Evolutionary conservation across 2,888 invertebrate species (phyloP).

Genomic region (Eurytoma californica): DNA sequence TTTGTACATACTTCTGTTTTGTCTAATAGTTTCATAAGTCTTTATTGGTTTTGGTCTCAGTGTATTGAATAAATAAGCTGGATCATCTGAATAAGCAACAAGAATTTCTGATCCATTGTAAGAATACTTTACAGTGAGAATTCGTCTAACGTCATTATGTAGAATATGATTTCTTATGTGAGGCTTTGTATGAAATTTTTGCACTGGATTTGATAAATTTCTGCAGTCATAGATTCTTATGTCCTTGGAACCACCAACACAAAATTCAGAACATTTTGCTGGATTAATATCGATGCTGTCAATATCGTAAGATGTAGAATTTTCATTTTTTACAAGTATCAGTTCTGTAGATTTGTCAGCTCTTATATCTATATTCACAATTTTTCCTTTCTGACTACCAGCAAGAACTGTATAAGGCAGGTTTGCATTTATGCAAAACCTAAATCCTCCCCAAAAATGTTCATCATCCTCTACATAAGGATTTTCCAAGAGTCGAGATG

Average conservation of each 20-base stretch:
- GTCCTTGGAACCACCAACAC: constrained; percentile 28
- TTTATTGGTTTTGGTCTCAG: constrained; percentile 24
- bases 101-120: constrained; percentile 44
- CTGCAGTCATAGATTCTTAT: constrained; percentile 41
- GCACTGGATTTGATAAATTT: constrained; percentile 28
- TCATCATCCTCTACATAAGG: constrained; percentile 17
- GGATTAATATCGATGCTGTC: constrained; percentile 46
- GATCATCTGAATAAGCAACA: constrained; percentile 20
- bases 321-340: constrained; percentile 29
- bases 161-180: background rate
- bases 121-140: constrained; percentile 37
- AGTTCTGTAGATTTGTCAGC: constrained; percentile 30
- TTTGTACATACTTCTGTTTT: background rate
- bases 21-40: constrained; percentile 25
- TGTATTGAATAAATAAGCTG: constrained; percentile 37
- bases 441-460: constrained; percentile 13
- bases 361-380: constrained; percentile 46
- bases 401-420: constrained; percentile 43
- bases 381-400: constrained; percentile 34
- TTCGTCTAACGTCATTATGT: constrained; percentile 9
- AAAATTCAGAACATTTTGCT: constrained; percentile 44
- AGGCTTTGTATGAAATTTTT: background rate
- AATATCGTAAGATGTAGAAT: constrained; percentile 38
- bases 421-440: constrained; percentile 22
- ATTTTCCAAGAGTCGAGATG: constrained; percentile 22